Conservation (phyloP, 2,888 invertebrate genomes). For the Caradrina clavipalpis region DNA sequence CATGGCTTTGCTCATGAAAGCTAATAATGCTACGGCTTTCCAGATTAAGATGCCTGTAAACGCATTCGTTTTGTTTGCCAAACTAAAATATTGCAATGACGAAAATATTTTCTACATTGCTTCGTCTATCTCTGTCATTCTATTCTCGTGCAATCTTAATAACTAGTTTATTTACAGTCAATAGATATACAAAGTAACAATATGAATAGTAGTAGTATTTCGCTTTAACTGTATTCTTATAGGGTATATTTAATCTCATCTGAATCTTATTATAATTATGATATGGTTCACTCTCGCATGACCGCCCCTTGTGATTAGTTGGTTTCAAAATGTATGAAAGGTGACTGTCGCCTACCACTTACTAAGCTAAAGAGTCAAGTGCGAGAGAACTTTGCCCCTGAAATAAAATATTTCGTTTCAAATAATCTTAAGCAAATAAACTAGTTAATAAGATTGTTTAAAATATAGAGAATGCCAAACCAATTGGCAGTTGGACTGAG, state of each 20-base stretch:
- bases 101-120: slow-evolving; percentile 23
- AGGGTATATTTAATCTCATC: slow-evolving; percentile 15
- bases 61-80: slow-evolving; percentile 38
- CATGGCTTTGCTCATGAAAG: slow-evolving; percentile 27
- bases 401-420: slow-evolving; percentile 2
- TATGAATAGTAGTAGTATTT: slow-evolving; percentile 3
- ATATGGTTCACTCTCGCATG: background rate
- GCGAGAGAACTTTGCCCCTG: background rate
- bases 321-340: background rate
- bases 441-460: slow-evolving; percentile 51
- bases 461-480: slow-evolving; percentile 71
- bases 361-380: background rate
- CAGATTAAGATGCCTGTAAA: slow-evolving; percentile 31
- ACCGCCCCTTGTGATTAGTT: background rate
- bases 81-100: slow-evolving; percentile 31
- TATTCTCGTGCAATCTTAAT: slow-evolving; percentile 59
- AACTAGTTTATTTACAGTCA: slow-evolving; percentile 37
- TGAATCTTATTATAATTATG: background rate
- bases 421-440: slow-evolving; percentile 37
- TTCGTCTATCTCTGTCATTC: slow-evolving; percentile 55
- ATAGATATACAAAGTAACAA: background rate
- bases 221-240: slow-evolving; percentile 15
- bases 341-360: background rate
- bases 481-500: slow-evolving; percentile 79
- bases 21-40: slow-evolving; percentile 30